Percentiles rank a stretch among this genome's conserved stretches.
phyloP scores from a whole-genome alignment of 2,888 invertebrate species.

The Apoda limacodes region DNA sequence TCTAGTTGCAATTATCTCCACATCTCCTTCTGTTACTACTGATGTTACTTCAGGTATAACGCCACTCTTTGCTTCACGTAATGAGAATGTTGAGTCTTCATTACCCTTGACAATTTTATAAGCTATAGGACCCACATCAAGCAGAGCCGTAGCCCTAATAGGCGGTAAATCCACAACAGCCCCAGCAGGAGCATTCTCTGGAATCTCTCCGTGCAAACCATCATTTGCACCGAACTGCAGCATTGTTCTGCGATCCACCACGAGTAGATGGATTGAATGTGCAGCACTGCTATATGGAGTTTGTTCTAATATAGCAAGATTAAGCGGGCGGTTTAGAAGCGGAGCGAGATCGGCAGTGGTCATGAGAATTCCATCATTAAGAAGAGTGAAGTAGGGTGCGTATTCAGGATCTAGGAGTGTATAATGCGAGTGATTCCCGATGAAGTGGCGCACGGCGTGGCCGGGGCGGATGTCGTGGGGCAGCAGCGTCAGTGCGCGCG shows the following conservation, averaged over 20 bases:
- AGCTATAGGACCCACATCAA: slow-evolving; percentile 76
- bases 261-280: slow-evolving; percentile 83
- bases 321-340: slow-evolving; percentile 83
- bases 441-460: slow-evolving; percentile 86
- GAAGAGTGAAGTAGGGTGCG: slow-evolving; percentile 87
- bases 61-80: slow-evolving; percentile 68
- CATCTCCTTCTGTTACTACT: slow-evolving; percentile 72
- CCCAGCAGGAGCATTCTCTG: slow-evolving; percentile 81
- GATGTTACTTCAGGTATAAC: slow-evolving; percentile 58
- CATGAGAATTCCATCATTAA: slow-evolving; percentile 91
- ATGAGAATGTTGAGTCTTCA: slow-evolving; percentile 78
- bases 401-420: slow-evolving; percentile 80
- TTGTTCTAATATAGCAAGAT: slow-evolving; percentile 85
- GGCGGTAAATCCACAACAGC: slow-evolving; percentile 79
- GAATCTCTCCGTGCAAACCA: slow-evolving; percentile 75
- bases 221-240: slow-evolving; percentile 78
- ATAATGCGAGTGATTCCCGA: slow-evolving; percentile 64
- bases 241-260: slow-evolving; percentile 86
- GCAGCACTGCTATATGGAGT: slow-evolving; percentile 83
- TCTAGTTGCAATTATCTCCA: slow-evolving; percentile 80
- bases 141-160: slow-evolving; percentile 77
- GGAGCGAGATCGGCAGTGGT: slow-evolving; percentile 88
- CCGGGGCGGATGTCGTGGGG: slow-evolving; percentile 93
- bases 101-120: slow-evolving; percentile 86
- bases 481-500: slow-evolving; percentile 72